A percentile compares a stretch with the other conserved stretches of the same genome.
These are phyloP conservation scores for Hemistola chrysoprasaria DNA, from an alignment of 2,888 invertebrate species.

Conservation along the genomic window DNA sequence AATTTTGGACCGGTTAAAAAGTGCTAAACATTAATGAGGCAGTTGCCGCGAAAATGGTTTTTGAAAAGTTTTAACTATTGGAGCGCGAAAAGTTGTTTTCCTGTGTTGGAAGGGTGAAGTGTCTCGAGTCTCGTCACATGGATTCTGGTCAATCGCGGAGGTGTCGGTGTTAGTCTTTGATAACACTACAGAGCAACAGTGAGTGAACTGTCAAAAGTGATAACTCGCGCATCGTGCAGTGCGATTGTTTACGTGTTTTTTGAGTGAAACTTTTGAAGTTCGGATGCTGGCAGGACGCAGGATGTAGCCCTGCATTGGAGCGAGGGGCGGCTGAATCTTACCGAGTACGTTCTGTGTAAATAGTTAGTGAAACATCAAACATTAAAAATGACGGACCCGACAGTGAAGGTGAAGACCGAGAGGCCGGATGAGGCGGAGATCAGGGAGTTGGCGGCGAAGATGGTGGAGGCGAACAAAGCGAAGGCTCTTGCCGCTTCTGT, in stretches of 20 bases:
- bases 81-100: conserved; percentile 55
- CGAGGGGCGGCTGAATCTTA: conserved; percentile 13
- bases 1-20: conserved; percentile 25
- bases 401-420: conserved; percentile 86
- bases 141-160: conserved; percentile 37
- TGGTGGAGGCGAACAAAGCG: conserved; percentile 91
- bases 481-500: conserved; percentile 76
- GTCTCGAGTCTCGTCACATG: conserved; percentile 51
- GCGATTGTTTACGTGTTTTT: conserved; percentile 65
- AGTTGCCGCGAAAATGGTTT: conserved; percentile 54
- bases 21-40: conserved; percentile 10
- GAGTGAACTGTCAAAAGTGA: conserved; percentile 65
- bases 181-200: conserved; percentile 31
- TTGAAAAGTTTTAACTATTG: conserved; percentile 52
- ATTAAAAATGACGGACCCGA: conserved; percentile 56
- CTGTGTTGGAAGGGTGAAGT: conserved; percentile 36
- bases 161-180: conserved; percentile 35
- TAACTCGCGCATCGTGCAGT: conserved; percentile 47
- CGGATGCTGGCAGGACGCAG: conserved; percentile 44
- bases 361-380: not conserved
- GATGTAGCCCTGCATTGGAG: conserved; percentile 57
- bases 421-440: conserved; percentile 94
- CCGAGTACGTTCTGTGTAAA: no score
- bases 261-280: conserved; percentile 50
- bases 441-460: conserved; percentile 91